A percentile compares a stretch with the other conserved stretches of the same genome.
Conservation (phyloP, 2,113 vertebrate genomes). For the Cranoglanis bouderius region DNA sequence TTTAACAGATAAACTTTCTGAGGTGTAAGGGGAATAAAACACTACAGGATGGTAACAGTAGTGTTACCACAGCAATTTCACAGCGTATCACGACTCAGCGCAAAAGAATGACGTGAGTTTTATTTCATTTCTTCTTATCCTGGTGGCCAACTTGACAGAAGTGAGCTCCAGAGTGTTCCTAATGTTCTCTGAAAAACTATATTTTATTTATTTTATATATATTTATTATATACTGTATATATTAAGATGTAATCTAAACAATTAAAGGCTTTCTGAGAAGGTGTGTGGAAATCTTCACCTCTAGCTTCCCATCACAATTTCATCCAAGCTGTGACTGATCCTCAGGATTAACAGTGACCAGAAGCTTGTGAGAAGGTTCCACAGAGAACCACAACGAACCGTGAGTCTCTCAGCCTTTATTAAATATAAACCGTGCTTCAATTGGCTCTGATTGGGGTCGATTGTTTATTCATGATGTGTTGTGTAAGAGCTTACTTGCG, state of each 20-base stretch:
- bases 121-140: background rate
- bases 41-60: background rate
- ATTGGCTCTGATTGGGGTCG: constrained; percentile 13
- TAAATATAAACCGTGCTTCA: background rate
- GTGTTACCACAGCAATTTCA: no score
- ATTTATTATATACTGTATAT: background rate
- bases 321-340: background rate
- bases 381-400: background rate
- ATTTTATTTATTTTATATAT: background rate
- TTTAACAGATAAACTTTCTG: background rate
- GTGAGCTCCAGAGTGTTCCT: background rate
- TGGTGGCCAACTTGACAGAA: background rate
- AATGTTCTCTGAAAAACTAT: background rate
- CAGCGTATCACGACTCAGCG: no score
- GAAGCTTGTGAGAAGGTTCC: background rate
- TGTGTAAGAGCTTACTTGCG: background rate
- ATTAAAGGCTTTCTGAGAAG: background rate
- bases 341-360: background rate
- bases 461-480: constrained; percentile 1
- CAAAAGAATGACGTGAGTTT: no score
- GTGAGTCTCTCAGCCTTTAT: background rate
- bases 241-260: background rate
- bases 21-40: background rate
- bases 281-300: background rate
- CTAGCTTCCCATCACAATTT: background rate